Evolutionary conservation across 2,113 vertebrate genomes (phyloP), one percentile per base, ranked within the genome.

Genomic region (Neoarius graeffei): DNA sequence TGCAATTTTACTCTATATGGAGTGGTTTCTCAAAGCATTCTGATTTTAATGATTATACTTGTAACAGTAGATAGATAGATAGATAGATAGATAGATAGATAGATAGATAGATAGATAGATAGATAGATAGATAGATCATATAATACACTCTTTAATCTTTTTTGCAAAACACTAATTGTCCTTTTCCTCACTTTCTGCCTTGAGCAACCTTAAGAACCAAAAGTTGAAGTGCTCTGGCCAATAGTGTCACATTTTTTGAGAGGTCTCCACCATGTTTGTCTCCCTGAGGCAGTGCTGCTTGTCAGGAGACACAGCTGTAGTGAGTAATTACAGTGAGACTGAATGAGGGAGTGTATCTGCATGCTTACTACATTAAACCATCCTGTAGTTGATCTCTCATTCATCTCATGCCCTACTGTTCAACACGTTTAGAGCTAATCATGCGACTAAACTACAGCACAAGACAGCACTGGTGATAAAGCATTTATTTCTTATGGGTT

Each of bases 311-410:
- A 27, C 74, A 35, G 76, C 50, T 11, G 7, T 23, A 30, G 27
- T 48, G 17, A 66, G 76, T 50, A 77, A 62, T 42, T 77, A 35
- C 35, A 66, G 60, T 42, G 42, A 77, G 73, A 48, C 10, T n/a
- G 74, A 80, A 30, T 30, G 60, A 56, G 50, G 48, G 3, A 42
- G 20, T 35, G 60, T n/a, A 79, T 35, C 73, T 86, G 25, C 54
- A 73, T n/a, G 52, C 27, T 35, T 69, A 74, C 52, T 23, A 27
- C n/a, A 23, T 60, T 54, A 35, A 57, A 81, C 13, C 85, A 30
- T 67, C 13, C 42, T 79, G 59, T 64, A 64, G 74, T 79, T 86
- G 17, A 86, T 79, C 30, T 74, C 52, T 30, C 50, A 54, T 69
- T 60, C 56, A 81, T 60, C 23, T 56, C 19, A 85, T 73, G 25